Base-by-base conservation (phyloP, 2,888 invertebrate species). In the Carpatolechia fugitivella region DNA sequence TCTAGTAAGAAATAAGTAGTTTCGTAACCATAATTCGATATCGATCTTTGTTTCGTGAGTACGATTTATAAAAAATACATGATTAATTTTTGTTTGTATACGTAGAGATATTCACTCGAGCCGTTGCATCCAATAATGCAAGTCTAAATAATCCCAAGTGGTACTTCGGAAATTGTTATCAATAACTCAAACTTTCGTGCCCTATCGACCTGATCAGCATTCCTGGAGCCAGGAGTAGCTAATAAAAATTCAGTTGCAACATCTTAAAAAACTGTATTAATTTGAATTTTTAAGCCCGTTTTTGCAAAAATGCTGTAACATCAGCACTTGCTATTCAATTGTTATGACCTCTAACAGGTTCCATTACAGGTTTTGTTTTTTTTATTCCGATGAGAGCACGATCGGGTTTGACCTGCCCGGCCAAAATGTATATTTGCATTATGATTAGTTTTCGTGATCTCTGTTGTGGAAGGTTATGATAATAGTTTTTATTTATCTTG, bases 381-480 rank as follows among this genome's bases (percentile, higher is more conserved):
- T 65, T 61, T 56, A 78, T 82, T 84, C 84, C 80, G 81, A 88
- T 89, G 88, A 78, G 88, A 89, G 74, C 70, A 67, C 59, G 63
- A 77, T 81, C 84, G 69, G 64, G 84, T 85, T 80, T 72, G 70
- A 78, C 78, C 71, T 64, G 68, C 24, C 24, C 6, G 24, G 65
- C 68, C 61, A 70, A 74, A 65, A 64, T 74, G 73, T 64, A 63
- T 60, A 81, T 83, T 82, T 78, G 74, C 80, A 78, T 76, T 62
- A 61, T 64, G 64, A 77, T 80, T 74, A 70, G 65, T 69, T 62
- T 64, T 13, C 51, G 13, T 18, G 14, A 24, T 55, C 4, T 38
- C 14, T 18, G 10, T 7, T 20, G 35, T 29, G 47, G 14, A 7
- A n/a, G n/a, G n/a, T n/a, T n/a, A n/a, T n/a, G n/a, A n/a, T n/a